A percentile compares a stretch with the other conserved stretches of the same genome.
Conservation (phyloP, 2,888 invertebrate species). For the Mythimna loreyi region DNA sequence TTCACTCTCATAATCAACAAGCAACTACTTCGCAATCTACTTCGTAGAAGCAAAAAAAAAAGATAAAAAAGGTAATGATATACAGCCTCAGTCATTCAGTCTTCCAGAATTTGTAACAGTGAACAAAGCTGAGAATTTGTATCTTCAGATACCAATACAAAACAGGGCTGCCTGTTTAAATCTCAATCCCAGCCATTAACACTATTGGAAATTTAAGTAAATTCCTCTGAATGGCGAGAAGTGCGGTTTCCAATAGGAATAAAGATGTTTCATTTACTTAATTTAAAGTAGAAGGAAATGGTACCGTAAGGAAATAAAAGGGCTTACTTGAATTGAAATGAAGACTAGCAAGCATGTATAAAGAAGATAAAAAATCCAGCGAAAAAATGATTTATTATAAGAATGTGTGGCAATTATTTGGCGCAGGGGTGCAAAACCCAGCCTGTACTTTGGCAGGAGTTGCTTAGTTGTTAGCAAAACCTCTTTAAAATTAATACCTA, state of each 20-base stretch:
- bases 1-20: too few relatives aligned
- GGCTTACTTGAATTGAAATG: not conserved
- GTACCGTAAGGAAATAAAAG: not conserved
- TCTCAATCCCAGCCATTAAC: constrained; percentile 30
- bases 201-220: constrained; percentile 46
- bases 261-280: constrained; percentile 9
- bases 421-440: too few relatives aligned
- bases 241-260: not conserved
- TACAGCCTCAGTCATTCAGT: too few relatives aligned
- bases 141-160: constrained; percentile 2
- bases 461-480: too few relatives aligned
- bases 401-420: too few relatives aligned
- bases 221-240: constrained; percentile 11
- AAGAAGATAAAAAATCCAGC: too few relatives aligned
- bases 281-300: not conserved
- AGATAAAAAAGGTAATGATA: too few relatives aligned
- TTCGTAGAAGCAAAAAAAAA: too few relatives aligned
- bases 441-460: too few relatives aligned
- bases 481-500: too few relatives aligned
- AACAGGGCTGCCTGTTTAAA: constrained; percentile 16
- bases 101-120: not conserved
- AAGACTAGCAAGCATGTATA: not conserved
- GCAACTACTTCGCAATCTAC: too few relatives aligned
- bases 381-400: too few relatives aligned
- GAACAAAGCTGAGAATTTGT: constrained; percentile 30